Base-by-base conservation (phyloP, 2,113 vertebrate species). In the Brevimyrus niger region DNA sequence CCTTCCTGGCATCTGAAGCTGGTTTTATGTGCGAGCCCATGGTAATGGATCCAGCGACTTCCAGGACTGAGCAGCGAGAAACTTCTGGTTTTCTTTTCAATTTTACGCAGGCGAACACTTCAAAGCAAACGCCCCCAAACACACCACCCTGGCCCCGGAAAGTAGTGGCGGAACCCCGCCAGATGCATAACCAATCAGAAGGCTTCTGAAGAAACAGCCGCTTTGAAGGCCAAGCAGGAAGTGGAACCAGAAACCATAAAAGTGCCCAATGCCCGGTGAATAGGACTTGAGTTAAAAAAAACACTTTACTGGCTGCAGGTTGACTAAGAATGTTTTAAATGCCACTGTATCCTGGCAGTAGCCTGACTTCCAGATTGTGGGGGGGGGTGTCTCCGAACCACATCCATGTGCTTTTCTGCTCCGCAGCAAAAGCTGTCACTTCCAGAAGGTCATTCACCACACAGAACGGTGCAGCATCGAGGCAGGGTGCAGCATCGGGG, bases 101-200 rank as follows among this genome's bases (percentile, higher is more conserved):
- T 92, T 91, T 89, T 89, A 90, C 91, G 91, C 90, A 94, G 93
- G 91, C 92, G 87, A 90, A 90, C 50, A 91, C 93, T 95, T 95
- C 93, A 94, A 95, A 95, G 93, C 42, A 80, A 58, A 82, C 83
- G 15, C 91, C 19, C 88, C 91, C 90, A 92, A 89, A 91, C 88
- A 8, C 2, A 0, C 83, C 38, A 17, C 4, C 17, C 13, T 21
- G 17, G 84, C 61, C 89, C 88, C 89, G 91, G 90, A 90, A 89
- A 91, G 90, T 51, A 88, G 92, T 89, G 88, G 88, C 86, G 89
- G 93, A 93, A 93, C 89, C 85, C 85, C 50, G 83, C 92, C 95
- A 95, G 92, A 95, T 95, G 95, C 93, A 93, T 86, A 90, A 88
- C 86, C 93, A 92, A 95, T 96, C 94, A 94, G 89, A 90, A 90